Evolutionary conservation across 2,113 vertebrate genomes (phyloP), one percentile per base, ranked within the genome.

Genomic region (Smithornis capensis): DNA sequence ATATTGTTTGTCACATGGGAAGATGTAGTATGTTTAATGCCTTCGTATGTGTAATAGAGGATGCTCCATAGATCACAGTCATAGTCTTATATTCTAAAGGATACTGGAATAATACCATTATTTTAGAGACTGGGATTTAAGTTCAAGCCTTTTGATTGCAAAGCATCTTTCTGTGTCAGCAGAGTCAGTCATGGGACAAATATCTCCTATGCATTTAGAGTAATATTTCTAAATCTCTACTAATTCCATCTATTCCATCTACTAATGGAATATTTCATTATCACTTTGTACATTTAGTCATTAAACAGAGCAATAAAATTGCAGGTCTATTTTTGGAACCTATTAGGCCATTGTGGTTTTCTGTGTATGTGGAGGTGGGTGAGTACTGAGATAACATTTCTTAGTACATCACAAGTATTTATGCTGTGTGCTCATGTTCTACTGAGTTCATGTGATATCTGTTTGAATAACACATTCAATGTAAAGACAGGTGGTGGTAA

Each of bases 351-450:
- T 52, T 60, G 40, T 38, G 62, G 40, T 45, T 56, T 10, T 0
- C 42, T 27, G 7, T 63, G 19, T 19, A 12, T 45, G 38, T 0
- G 0, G 56, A 90, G 7, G 33, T 53, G 31, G 38, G 10, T 8
- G 35, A 82, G 17, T 44, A 40, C 25, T 25, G 37, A 71, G 19
- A 50, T 25, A 83, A 49, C 25, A 44, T 55, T 52, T 64, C 16
- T 22, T 53, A 37, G 14, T 74, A 35, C 16, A 35, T 60, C 10
- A 29, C 2, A 85, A 75, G 22, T 56, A 27, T 37, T 79, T 38
- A 15, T 50, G 12, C 5, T 12, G 0, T 2, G 0, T 42, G 29
- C 22, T 88, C 63, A 40, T 85, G 9, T 75, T 76, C 67, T 52
- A 8, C 16, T 60, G 27, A 79, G 38, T 22, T 71, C 19, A 7